Percentiles rank a stretch among this genome's conserved stretches.
phyloP scores from a whole-genome alignment of 2,797 vertebrate genomes.

The Myotis pilosus region DNA sequence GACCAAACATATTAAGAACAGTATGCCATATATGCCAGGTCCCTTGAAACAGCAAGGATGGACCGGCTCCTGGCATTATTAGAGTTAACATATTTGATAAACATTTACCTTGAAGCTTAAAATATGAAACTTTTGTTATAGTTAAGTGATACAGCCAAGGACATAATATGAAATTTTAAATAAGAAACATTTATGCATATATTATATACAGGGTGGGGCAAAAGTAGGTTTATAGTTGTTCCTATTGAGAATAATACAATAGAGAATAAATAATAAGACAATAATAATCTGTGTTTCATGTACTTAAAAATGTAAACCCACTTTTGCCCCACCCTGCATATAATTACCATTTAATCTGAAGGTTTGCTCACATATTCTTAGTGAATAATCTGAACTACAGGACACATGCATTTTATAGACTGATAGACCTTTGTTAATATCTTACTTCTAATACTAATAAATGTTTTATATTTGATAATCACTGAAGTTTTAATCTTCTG shows the following conservation, averaged over 20 bases:
- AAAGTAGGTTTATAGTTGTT: background rate
- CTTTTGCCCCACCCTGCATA: background rate
- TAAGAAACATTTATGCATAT: background rate
- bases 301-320: background rate
- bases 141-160: background rate
- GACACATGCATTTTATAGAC: background rate
- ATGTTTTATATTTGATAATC: background rate
- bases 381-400: background rate
- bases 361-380: background rate
- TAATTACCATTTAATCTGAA: background rate
- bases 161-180: background rate
- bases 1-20: too few species aligned
- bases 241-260: background rate
- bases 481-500: background rate
- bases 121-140: background rate
- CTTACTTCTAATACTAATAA: background rate
- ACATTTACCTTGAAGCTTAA: background rate
- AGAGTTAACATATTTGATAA: background rate
- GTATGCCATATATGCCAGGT: too few species aligned
- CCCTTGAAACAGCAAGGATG: too few species aligned
- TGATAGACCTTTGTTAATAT: background rate
- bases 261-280: background rate
- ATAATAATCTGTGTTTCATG: background rate
- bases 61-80: too few species aligned
- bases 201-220: background rate